Conservation (phyloP, 2,113 vertebrate species). For the Drymodes brunneopygia region DNA sequence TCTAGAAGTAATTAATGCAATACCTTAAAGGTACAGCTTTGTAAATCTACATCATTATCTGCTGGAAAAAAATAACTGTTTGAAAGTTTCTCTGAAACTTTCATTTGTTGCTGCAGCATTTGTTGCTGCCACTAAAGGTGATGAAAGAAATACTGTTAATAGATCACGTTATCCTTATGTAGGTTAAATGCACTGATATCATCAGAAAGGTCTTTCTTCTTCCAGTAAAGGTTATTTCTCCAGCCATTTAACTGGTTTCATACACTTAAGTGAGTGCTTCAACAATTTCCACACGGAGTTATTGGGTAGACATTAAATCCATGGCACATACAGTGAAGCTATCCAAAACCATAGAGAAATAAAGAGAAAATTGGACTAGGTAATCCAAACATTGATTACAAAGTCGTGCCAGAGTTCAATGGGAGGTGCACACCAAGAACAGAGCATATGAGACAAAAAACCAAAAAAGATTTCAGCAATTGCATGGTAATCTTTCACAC, state of each 20-base stretch:
- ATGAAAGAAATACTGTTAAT: not conserved
- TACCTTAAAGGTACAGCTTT: not conserved
- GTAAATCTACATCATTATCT: not conserved
- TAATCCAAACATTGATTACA: not conserved
- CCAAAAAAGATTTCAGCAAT: not conserved
- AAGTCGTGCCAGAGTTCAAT: not conserved
- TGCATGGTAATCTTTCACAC: not conserved
- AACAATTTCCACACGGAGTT: not conserved
- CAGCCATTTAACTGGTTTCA: not conserved
- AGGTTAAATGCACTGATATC: not conserved
- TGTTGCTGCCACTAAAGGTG: not conserved
- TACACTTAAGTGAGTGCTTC: not conserved
- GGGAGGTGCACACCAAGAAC: not conserved
- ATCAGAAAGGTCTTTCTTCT: not conserved
- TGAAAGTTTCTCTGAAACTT: not conserved
- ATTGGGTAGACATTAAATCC: not conserved
- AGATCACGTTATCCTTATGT: not conserved
- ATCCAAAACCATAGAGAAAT: not conserved
- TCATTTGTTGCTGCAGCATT: not conserved
- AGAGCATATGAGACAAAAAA: not conserved
- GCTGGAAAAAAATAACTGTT: not conserved
- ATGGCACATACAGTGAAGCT: not conserved
- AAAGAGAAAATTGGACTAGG: not conserved
- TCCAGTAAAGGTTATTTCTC: not conserved
- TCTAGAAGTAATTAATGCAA: not conserved